Evolutionary conservation across 1,140 invertebrate genomes (phyloP).

Genomic region (Amyelois transitella): DNA sequence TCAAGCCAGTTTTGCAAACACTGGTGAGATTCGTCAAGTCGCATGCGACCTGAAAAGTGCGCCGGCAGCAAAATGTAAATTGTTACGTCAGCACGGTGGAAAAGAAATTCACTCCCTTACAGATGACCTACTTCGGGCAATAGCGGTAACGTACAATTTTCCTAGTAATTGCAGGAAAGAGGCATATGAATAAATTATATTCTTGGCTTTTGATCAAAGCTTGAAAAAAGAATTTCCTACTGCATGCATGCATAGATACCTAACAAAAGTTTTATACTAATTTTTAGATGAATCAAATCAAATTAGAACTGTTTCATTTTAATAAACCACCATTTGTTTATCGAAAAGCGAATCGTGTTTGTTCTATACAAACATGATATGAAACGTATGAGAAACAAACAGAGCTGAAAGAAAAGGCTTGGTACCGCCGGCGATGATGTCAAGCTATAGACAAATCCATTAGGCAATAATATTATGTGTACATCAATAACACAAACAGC

Average conservation of each 20-base stretch:
- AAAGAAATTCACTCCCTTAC: not conserved
- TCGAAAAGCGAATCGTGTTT: too few species aligned
- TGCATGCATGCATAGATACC: too few species aligned
- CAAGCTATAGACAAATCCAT: not conserved
- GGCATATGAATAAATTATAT: not conserved
- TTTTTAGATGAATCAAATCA: too few species aligned
- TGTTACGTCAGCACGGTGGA: not conserved
- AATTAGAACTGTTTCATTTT: too few species aligned
- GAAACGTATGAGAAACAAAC: not conserved
- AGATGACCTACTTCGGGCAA: not conserved
- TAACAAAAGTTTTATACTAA: too few species aligned
- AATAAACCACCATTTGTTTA: too few species aligned
- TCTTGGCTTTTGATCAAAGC: not conserved
- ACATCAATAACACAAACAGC: constrained; percentile 14
- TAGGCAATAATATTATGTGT: constrained; percentile 1
- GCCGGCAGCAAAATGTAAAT: not conserved
- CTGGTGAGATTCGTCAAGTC: constrained; percentile 32
- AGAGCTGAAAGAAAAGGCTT: not conserved
- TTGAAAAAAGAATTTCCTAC: not conserved
- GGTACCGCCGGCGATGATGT: not conserved
- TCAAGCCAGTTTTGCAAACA: constrained; percentile 36
- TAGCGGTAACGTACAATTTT: not conserved
- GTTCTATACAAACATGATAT: not conserved
- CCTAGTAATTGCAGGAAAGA: too few species aligned
- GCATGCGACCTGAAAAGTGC: not conserved